phyloP scores from a whole-genome alignment of 2,888 invertebrate species.

The Pammene fasciana region DNA sequence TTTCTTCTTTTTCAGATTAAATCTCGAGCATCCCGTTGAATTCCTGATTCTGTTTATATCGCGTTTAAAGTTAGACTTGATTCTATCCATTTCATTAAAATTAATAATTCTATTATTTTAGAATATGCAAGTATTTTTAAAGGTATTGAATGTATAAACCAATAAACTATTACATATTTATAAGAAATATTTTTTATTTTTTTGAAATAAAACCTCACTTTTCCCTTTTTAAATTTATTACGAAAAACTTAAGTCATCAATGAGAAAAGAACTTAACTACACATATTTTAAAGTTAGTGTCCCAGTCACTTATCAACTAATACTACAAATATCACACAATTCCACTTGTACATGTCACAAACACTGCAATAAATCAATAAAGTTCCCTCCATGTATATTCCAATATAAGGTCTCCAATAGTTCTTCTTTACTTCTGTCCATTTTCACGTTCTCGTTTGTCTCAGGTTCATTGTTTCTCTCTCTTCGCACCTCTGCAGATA shows the following conservation, averaged over 20 bases:
- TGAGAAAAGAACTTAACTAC: conserved; percentile 40
- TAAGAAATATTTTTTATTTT: conserved; percentile 51
- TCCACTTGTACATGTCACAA: conserved; percentile 59
- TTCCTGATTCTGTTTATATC: conserved; percentile 43
- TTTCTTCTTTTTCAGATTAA: conserved; percentile 72
- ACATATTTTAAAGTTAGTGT: conserved; percentile 51
- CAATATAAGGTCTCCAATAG: conserved; percentile 83
- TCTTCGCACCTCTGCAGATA: conserved; percentile 83
- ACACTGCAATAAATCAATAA: conserved; percentile 82
- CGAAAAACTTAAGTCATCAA: conserved; percentile 54
- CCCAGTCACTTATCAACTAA: conserved; percentile 53
- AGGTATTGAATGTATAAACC: conserved; percentile 52
- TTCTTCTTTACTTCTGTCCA: conserved; percentile 78
- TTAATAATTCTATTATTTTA: conserved; percentile 42
- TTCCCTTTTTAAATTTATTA: conserved; percentile 69
- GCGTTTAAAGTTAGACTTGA: conserved; percentile 27
- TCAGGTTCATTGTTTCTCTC: conserved; percentile 76
- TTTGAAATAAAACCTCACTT: conserved; percentile 71
- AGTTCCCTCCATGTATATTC: conserved; percentile 85
- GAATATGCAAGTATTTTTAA: conserved; percentile 49
- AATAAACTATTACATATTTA: conserved; percentile 56
- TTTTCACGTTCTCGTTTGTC: conserved; percentile 74
- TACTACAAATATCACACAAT: conserved; percentile 57
- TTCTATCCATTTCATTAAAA: conserved; percentile 39
- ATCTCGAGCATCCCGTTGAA: conserved; percentile 56